Conservation (phyloP, 64 coral and sea anemone genomes). For the Porites lutea region DNA sequence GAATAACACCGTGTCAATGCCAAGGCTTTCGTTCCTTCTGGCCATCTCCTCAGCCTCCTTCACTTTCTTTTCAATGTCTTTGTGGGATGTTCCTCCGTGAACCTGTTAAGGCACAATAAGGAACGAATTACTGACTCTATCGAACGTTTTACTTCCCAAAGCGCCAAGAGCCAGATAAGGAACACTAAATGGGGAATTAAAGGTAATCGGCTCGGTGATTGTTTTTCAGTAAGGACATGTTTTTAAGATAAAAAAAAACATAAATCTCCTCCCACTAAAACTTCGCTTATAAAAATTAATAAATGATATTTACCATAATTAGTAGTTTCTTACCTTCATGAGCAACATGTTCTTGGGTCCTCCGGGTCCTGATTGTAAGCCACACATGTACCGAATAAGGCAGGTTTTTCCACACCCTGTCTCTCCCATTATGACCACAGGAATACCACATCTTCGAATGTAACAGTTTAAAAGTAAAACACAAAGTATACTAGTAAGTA, state of each 20-base stretch:
- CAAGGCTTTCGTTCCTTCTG: slow-evolving; percentile 29
- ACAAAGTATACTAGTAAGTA: background rate
- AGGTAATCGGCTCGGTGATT: too few relatives aligned
- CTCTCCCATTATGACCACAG: slow-evolving; percentile 74
- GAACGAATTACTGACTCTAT: too few relatives aligned
- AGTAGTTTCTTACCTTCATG: slow-evolving; percentile 36
- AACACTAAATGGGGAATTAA: too few relatives aligned
- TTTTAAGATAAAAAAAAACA: too few relatives aligned
- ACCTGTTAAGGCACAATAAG: slow-evolving; percentile 34
- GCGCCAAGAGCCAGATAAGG: too few relatives aligned
- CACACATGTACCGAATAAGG: slow-evolving; percentile 71
- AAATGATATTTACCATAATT: background rate
- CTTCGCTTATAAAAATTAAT: too few relatives aligned
- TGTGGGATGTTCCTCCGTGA: slow-evolving; percentile 81
- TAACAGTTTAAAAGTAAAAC: background rate
- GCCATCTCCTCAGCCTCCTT: slow-evolving; percentile 77
- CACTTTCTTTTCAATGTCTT: slow-evolving; percentile 74
- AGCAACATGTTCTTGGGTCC: slow-evolving; percentile 58
- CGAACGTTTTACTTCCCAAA: too few relatives aligned
- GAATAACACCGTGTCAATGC: slow-evolving; percentile 77
- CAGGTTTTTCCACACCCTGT: slow-evolving; percentile 73
- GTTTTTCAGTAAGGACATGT: too few relatives aligned
- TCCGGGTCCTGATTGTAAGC: slow-evolving; percentile 38
- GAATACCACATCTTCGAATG: slow-evolving; percentile 45
- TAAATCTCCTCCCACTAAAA: background rate